phyloP scores from a whole-genome alignment of 2,888 invertebrate genomes.

The Argyresthia goedartella region DNA sequence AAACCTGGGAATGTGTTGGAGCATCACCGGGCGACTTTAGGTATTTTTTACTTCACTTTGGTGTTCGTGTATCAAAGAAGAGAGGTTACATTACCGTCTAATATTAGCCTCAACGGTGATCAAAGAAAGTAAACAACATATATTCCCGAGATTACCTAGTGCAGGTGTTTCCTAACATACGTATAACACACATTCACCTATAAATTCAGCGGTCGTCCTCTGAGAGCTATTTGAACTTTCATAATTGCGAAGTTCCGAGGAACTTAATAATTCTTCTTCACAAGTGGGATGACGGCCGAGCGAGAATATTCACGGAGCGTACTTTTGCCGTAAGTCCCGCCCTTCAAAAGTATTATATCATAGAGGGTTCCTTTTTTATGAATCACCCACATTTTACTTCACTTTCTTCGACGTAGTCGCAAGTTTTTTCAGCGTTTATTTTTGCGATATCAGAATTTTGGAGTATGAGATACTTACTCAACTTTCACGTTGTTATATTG shows the following conservation, averaged over 20 bases:
- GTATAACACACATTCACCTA: constrained; percentile 57
- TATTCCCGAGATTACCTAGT: constrained; percentile 3
- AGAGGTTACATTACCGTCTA: too few relatives aligned
- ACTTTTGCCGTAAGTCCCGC: constrained; percentile 41
- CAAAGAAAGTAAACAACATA: background rate
- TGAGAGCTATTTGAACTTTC: constrained; percentile 69
- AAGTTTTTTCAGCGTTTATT: constrained; percentile 1
- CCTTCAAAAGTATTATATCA: constrained; percentile 49
- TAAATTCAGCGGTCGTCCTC: constrained; percentile 68
- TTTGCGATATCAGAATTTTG: constrained; percentile 3
- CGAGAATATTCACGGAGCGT: constrained; percentile 66
- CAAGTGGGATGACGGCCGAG: constrained; percentile 64
- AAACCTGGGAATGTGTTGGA: too few relatives aligned
- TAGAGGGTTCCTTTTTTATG: constrained; percentile 39
- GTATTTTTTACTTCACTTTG: too few relatives aligned
- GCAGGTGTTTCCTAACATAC: constrained; percentile 18
- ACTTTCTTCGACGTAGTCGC: constrained; percentile 17
- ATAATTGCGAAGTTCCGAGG: constrained; percentile 69
- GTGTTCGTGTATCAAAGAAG: too few relatives aligned
- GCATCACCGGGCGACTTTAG: too few relatives aligned
- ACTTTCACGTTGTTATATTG: background rate
- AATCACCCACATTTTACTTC: constrained; percentile 37
- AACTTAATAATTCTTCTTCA: constrained; percentile 71
- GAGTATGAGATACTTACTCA: background rate
- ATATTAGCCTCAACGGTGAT: background rate